A percentile compares a stretch with the other conserved stretches of the same genome.
phyloP scores from a whole-genome alignment of 2,797 vertebrate species.

The Periophthalmus magnuspinnatus region DNA sequence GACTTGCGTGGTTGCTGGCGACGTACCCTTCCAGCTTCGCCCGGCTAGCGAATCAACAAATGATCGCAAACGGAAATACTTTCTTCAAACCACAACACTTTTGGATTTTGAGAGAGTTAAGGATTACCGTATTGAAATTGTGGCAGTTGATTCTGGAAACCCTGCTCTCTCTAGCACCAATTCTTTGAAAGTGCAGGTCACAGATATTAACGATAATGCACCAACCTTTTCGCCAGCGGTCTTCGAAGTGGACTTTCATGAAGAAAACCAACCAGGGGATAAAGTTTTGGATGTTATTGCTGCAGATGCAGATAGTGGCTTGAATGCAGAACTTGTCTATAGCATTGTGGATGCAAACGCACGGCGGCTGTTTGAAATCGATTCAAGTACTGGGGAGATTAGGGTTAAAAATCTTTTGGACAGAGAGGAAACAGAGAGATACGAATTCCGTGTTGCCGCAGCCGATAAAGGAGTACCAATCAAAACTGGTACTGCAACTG shows the following conservation, averaged over 20 bases:
- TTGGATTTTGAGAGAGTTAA: conserved; percentile 91
- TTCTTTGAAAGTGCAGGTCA: conserved; percentile 93
- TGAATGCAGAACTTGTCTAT: conserved; percentile 89
- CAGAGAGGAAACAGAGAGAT: conserved; percentile 87
- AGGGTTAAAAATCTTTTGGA: conserved; percentile 89
- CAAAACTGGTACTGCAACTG: conserved; percentile 90
- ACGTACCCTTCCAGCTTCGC: conserved; percentile 92
- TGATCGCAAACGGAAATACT: conserved; percentile 95
- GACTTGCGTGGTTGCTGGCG: conserved; percentile 93
- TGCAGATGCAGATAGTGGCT: conserved; percentile 90
- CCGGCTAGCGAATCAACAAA: conserved; percentile 90
- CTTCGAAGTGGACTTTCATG: conserved; percentile 87
- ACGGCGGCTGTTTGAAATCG: conserved; percentile 86
- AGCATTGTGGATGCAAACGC: conserved; percentile 81
- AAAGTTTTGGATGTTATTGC: conserved; percentile 86
- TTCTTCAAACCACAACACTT: conserved; percentile 91
- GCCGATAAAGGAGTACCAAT: conserved; percentile 92
- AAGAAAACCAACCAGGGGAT: conserved; percentile 90
- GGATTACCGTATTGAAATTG: conserved; percentile 94
- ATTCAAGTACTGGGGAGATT: conserved; percentile 85
- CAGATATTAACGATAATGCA: conserved; percentile 92
- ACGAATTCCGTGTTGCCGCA: conserved; percentile 89
- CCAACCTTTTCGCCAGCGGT: conserved; percentile 86
- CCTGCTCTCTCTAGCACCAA: conserved; percentile 96
- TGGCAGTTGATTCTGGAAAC: conserved; percentile 95